Percentiles rank a stretch among this genome's conserved stretches.
Evolutionary conservation across 2,888 invertebrate genomes (phyloP).

Genomic region (Coleophora flavipennella): DNA sequence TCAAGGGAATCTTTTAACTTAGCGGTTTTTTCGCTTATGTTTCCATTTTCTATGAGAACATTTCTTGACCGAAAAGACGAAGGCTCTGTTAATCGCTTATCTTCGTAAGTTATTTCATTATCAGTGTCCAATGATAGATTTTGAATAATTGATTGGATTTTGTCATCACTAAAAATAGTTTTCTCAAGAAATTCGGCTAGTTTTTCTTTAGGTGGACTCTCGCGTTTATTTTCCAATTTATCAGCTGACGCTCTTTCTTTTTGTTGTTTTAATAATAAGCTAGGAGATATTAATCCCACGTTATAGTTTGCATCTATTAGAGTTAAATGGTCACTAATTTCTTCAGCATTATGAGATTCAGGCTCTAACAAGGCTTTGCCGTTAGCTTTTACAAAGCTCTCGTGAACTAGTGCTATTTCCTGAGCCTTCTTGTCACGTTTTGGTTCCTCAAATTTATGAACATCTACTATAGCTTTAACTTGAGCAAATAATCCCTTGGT

Average conservation of each 20-base stretch:
- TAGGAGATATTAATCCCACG: slow-evolving; percentile 23
- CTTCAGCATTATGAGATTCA: too few species aligned
- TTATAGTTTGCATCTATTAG: too few species aligned
- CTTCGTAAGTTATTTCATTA: slow-evolving; percentile 16
- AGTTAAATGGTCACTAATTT: too few species aligned
- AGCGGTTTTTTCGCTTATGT: slow-evolving; percentile 31
- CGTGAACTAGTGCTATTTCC: too few species aligned
- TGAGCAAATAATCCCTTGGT: too few species aligned
- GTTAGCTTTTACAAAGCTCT: too few species aligned
- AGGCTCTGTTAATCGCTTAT: neutral
- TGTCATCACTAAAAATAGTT: slow-evolving; percentile 58
- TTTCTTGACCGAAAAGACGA: neutral
- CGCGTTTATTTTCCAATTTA: slow-evolving; percentile 34
- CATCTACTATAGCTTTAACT: too few species aligned
- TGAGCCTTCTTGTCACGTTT: too few species aligned
- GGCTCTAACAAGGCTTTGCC: too few species aligned
- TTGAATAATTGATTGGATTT: slow-evolving; percentile 59
- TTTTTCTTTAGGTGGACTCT: slow-evolving; percentile 60
- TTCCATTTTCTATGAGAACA: slow-evolving; percentile 15
- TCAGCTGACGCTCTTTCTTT: slow-evolving; percentile 20
- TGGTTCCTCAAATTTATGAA: too few species aligned
- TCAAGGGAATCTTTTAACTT: slow-evolving; percentile 37
- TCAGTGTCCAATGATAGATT: slow-evolving; percentile 52
- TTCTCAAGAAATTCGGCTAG: slow-evolving; percentile 59
- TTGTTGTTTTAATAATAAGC: slow-evolving; percentile 29